phyloP scores from a whole-genome alignment of 1,140 invertebrate species.

The Epicauta chinensis region DNA sequence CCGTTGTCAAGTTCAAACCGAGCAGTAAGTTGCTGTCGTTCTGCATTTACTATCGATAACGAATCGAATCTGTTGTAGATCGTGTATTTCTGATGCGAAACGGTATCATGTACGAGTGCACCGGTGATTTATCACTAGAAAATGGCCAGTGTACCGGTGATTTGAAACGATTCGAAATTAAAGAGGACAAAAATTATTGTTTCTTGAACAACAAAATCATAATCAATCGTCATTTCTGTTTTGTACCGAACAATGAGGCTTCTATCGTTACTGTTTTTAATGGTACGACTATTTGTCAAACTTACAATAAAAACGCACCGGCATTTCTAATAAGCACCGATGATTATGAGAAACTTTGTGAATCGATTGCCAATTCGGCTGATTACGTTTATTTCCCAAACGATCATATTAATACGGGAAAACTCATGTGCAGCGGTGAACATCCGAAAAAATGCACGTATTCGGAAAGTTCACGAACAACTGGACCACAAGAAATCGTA shows the following conservation, averaged over 20 bases:
- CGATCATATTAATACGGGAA: not conserved
- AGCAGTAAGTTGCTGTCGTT: not conserved
- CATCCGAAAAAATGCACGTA: not conserved
- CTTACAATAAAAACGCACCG: not conserved
- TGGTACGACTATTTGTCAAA: slow-evolving; percentile 5
- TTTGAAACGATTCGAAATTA: not conserved
- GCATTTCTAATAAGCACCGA: slow-evolving; percentile 2
- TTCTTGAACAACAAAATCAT: not conserved
- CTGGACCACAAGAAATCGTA: too few species aligned
- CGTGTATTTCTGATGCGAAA: not conserved
- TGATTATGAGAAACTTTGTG: slow-evolving; percentile 9
- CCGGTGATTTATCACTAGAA: not conserved
- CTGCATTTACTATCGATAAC: too few species aligned
- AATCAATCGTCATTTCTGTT: slow-evolving; percentile 9
- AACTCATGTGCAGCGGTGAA: too few species aligned
- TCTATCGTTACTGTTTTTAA: not conserved
- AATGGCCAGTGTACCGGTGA: slow-evolving; percentile 2
- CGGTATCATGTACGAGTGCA: not conserved
- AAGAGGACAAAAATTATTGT: slow-evolving; percentile 9
- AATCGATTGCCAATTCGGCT: not conserved
- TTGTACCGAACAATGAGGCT: not conserved
- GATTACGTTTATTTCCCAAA: slow-evolving; percentile 10
- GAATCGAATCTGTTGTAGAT: not conserved
- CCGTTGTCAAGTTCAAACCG: not conserved
- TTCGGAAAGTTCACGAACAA: not conserved